phyloP scores from a whole-genome alignment of 1,140 invertebrate species.

The Penaeus japonicus region DNA sequence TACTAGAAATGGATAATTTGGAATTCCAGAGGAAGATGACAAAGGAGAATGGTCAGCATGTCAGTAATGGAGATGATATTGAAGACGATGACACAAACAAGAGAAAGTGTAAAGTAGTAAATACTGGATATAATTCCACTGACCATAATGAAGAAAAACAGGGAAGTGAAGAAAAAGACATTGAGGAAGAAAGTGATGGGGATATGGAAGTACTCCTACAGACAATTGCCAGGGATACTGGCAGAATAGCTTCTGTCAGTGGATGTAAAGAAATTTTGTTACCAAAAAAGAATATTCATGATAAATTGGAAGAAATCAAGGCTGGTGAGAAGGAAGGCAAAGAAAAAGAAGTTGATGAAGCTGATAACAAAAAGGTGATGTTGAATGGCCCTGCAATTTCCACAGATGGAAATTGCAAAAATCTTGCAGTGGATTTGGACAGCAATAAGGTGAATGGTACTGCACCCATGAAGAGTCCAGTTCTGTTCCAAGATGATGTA shows the following conservation, averaged over 20 bases:
- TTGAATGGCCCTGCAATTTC: not conserved
- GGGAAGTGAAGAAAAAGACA: not conserved
- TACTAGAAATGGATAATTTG: not conserved
- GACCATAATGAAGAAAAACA: too few relatives aligned
- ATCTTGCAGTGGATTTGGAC: not conserved
- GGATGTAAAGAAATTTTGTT: slow-evolving; percentile 14
- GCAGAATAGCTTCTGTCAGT: not conserved
- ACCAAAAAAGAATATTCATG: not conserved
- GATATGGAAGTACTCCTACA: slow-evolving; percentile 30
- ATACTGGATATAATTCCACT: not conserved
- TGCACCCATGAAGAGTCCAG: too few relatives aligned
- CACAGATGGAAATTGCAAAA: not conserved
- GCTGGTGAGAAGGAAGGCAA: not conserved
- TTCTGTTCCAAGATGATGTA: too few relatives aligned
- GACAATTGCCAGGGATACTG: slow-evolving; percentile 38
- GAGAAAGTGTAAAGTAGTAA: not conserved
- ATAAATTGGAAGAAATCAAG: not conserved
- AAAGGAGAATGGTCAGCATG: not conserved
- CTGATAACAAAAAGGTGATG: not conserved
- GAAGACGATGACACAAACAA: not conserved
- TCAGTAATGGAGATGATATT: not conserved
- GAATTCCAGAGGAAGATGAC: not conserved
- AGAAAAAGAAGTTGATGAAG: not conserved
- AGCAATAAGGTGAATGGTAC: too few relatives aligned
- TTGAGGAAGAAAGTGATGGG: not conserved